A percentile compares a stretch with the other conserved stretches of the same genome.
These are phyloP conservation scores for human DNA, from an alignment of 2,113 vertebrate genomes.

Conservation along the genomic window GRCh38 chrY:3576501-3577000, in stretches of 20 bases:
- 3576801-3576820: background rate
- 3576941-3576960: background rate
- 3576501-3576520: background rate
- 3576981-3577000: background rate
- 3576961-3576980: background rate
- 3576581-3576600: background rate
- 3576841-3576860: background rate
- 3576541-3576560: background rate
- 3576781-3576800: background rate
- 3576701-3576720: background rate
- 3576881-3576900: background rate
- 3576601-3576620: background rate
- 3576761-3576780: background rate
- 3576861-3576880: background rate
- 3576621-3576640: background rate
- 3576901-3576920: background rate
- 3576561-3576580: background rate
- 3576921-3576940: background rate
- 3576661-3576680: background rate
- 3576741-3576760: background rate
- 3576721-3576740: background rate
- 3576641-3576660: background rate
- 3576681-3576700: background rate
- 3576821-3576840: background rate
- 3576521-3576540: background rate